phyloP scores from a whole-genome alignment of 1,140 invertebrate genomes.

The Parapsyche elsis region DNA sequence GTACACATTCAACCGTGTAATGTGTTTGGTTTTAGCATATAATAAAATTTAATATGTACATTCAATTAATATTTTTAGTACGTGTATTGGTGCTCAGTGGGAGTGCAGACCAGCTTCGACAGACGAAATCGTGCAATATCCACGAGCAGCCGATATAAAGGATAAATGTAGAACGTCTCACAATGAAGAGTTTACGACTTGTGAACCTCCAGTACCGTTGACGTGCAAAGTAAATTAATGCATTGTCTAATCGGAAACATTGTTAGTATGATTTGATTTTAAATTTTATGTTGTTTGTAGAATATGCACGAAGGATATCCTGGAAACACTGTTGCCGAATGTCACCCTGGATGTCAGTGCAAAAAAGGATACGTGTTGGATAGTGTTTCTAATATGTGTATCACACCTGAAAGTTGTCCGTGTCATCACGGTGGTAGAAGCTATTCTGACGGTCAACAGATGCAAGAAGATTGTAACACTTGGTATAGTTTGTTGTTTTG shows the following conservation, averaged over 20 bases:
- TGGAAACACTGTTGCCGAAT: slow-evolving; percentile 67
- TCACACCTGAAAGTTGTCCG: slow-evolving; percentile 78
- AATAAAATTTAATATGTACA: background rate
- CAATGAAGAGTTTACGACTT: slow-evolving; percentile 80
- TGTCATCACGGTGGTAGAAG: slow-evolving; percentile 89
- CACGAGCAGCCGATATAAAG: slow-evolving; percentile 70
- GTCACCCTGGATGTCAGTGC: slow-evolving; percentile 82
- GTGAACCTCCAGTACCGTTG: slow-evolving; percentile 76
- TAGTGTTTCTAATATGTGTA: slow-evolving; percentile 73
- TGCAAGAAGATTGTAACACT: slow-evolving; percentile 84
- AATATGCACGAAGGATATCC: slow-evolving; percentile 76
- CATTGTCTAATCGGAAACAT: background rate
- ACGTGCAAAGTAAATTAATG: slow-evolving; percentile 78
- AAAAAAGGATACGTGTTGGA: slow-evolving; percentile 81
- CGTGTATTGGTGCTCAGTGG: slow-evolving; percentile 82
- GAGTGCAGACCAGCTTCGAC: slow-evolving; percentile 74
- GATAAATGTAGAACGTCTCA: slow-evolving; percentile 70
- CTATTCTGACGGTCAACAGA: slow-evolving; percentile 80
- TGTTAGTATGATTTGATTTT: background rate
- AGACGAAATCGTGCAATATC: slow-evolving; percentile 73
- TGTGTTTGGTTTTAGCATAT: no score
- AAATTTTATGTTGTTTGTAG: slow-evolving; percentile 58
- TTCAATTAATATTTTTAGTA: slow-evolving; percentile 64
- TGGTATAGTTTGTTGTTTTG: slow-evolving; percentile 70
- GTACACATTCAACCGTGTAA: slow-evolving; percentile 65